phyloP scores from a whole-genome alignment of 2,888 invertebrate species.

The Alsophila aescularia region DNA sequence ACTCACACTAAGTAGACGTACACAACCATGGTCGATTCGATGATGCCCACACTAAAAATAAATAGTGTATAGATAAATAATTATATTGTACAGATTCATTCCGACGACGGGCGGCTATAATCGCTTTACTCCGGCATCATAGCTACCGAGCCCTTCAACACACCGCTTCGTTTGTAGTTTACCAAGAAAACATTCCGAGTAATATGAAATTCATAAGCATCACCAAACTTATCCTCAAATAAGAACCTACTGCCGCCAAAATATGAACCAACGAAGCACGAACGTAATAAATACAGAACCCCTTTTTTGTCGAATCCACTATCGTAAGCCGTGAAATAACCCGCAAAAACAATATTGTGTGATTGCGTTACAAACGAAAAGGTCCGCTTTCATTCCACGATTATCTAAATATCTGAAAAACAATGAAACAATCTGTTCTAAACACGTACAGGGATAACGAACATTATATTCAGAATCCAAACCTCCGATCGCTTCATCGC shows the following conservation, averaged over 20 bases:
- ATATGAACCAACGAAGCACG: constrained; percentile 19
- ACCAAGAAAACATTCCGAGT: neutral
- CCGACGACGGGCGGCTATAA: too few relatives aligned
- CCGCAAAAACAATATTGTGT: constrained; percentile 38
- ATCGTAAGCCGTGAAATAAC: constrained; percentile 27
- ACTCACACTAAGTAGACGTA: too few relatives aligned
- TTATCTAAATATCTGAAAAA: constrained; percentile 47
- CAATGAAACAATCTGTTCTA: constrained; percentile 61
- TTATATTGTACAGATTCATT: too few relatives aligned
- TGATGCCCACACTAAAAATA: too few relatives aligned
- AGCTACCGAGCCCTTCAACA: too few relatives aligned
- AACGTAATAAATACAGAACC: constrained; percentile 33
- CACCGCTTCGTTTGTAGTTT: neutral
- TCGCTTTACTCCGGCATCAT: too few relatives aligned
- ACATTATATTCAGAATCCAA: constrained; percentile 60
- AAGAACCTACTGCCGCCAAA: constrained; percentile 15
- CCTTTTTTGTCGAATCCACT: constrained; percentile 37
- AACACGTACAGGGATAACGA: constrained; percentile 68
- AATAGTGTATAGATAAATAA: too few relatives aligned
- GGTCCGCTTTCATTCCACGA: constrained; percentile 36
- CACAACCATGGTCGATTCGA: too few relatives aligned
- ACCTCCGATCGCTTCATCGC: constrained; percentile 65
- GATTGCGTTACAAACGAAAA: constrained; percentile 32
- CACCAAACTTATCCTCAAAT: constrained; percentile 5
- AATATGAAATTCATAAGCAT: constrained; percentile 9